Conservation (phyloP, 2,113 vertebrate genomes). For the Nymphicus hollandicus region DNA sequence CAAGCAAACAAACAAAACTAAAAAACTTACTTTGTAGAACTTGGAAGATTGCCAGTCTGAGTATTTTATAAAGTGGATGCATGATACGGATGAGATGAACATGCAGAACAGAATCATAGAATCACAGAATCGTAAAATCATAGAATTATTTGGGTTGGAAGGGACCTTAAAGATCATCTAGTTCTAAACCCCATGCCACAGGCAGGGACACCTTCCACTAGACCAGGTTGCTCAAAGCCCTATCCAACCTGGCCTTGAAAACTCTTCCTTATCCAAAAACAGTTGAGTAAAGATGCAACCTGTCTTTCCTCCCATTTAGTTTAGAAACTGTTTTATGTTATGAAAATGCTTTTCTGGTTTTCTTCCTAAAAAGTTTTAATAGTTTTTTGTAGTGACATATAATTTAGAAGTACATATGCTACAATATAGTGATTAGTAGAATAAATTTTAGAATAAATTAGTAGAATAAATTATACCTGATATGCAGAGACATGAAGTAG, state of each 20-base stretch:
- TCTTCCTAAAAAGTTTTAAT: background rate
- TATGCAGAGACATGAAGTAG: background rate
- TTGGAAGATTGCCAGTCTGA: background rate
- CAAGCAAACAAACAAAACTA: background rate
- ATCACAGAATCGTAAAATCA: too few relatives aligned
- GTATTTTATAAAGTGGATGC: background rate
- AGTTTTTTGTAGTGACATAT: background rate
- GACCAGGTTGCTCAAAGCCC: too few relatives aligned
- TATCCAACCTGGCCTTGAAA: too few relatives aligned
- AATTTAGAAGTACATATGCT: background rate
- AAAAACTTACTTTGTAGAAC: fast-evolving
- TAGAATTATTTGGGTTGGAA: too few relatives aligned
- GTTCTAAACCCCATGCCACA: too few relatives aligned
- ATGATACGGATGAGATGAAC: background rate
- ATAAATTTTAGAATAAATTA: background rate
- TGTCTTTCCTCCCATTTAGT: background rate
- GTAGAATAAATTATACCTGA: background rate
- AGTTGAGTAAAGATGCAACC: background rate
- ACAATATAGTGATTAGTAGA: background rate
- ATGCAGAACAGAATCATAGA: background rate
- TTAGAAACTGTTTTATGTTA: background rate
- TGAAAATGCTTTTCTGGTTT: background rate
- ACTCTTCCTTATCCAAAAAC: background rate
- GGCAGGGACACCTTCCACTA: too few relatives aligned
- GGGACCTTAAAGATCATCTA: too few relatives aligned